Evolutionary conservation across 2,888 invertebrate species (phyloP).

Genomic region (Cephus pulcher): DNA sequence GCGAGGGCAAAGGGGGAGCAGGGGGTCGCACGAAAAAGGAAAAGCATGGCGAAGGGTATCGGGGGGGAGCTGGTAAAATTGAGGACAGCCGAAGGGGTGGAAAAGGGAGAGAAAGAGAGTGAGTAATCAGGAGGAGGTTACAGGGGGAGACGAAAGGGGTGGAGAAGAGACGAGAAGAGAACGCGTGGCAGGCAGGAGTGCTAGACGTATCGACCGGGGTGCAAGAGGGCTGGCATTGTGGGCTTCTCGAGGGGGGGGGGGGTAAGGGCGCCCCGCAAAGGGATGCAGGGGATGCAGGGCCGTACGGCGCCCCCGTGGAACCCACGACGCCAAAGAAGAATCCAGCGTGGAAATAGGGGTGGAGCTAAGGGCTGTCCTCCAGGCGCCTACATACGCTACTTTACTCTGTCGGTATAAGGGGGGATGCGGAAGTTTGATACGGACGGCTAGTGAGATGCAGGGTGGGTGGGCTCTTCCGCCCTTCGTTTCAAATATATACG

Average conservation of each 20-base stretch:
- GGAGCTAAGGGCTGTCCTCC: constrained; percentile 31
- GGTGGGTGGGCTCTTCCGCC: constrained; percentile 35
- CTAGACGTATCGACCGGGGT: constrained; percentile 62
- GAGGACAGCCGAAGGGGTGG: background rate
- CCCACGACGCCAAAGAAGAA: constrained; percentile 18
- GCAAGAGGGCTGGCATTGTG: constrained; percentile 26
- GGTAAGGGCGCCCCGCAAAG: constrained; percentile 12
- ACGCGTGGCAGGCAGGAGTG: constrained; percentile 30
- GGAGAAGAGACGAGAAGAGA: constrained; percentile 12
- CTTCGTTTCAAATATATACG: background rate
- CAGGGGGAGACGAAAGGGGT: constrained; percentile 29
- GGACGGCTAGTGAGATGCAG: constrained; percentile 35
- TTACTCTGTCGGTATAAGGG: constrained; percentile 18
- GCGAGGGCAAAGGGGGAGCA: constrained; percentile 2
- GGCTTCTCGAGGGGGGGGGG: constrained; percentile 29
- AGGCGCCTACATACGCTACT: constrained; percentile 51
- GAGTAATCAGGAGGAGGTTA: constrained; percentile 28
- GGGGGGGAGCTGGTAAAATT: background rate
- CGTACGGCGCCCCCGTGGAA: constrained; percentile 15
- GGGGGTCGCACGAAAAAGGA: constrained; percentile 15
- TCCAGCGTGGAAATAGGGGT: constrained; percentile 23
- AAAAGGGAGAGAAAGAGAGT: background rate
- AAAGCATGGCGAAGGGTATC: constrained; percentile 9
- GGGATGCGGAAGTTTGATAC: constrained; percentile 53
- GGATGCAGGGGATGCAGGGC: constrained; percentile 16